Evolutionary conservation across 2,888 invertebrate genomes (phyloP), one percentile per base, ranked within the genome.

Genomic region (Cylloceria caligata): DNA sequence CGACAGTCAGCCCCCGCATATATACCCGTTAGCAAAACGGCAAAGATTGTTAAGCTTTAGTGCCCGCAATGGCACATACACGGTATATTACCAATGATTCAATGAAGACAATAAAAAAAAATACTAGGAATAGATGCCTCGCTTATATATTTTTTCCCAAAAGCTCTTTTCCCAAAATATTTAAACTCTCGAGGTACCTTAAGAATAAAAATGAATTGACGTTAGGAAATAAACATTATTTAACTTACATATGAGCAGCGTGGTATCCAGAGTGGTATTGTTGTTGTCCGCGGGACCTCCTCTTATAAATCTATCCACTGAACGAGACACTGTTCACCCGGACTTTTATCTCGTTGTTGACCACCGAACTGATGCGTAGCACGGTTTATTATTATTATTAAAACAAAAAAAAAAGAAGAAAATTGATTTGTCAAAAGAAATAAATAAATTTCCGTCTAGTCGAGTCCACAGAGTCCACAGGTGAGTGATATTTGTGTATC

Each of bases 191-290:
- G 21, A 21, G 21, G 19, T 55, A 55, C 55, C n/a, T 19, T 2
- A 11, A 11, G 24, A 55, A 39, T 45, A 47, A 36, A 39, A 62
- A 5, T 21, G 3, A 47, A 69, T 47, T 19, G 27, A 7, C 16
- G 36, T 52, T 9, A 13, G 3, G 0, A 39, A 30, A 57, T 36
- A 71, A 68, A 65, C n/a, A 68, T n/a, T n/a, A 42, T 75, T 16
- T 2, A 47, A 91, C 92, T 92, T 91, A 92, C 92, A 90, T 91
- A 92, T 88, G 88, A 92, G 91, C 91, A 92, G 89, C 88, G 89
- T 90, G 90, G 90, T 90, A 90, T 90, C 88, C 90, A 90, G 90
- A 91, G 90, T 91, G 91, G 87, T 89, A 88, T 90, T 87, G 88
- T 91, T 91, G 88, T 86, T 90, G 89, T 88, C 89, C 90, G 86